These are phyloP conservation scores for Sciurus niger DNA, from an alignment of 2,113 vertebrate species.

Conservation along the genomic window DNA sequence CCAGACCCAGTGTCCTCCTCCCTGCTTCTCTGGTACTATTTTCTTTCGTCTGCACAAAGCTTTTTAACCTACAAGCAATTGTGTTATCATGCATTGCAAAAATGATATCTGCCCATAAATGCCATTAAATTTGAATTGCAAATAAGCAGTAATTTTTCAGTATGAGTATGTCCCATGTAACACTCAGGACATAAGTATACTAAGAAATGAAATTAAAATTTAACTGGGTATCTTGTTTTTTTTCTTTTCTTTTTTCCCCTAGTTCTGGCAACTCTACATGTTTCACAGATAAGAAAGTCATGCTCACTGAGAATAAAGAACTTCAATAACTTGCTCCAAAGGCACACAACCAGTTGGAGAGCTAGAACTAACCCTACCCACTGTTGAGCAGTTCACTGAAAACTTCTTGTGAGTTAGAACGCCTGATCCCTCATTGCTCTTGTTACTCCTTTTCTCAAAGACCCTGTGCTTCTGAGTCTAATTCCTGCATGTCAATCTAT, in stretches of 20 bases:
- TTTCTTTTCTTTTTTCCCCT: not conserved
- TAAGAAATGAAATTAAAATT: conserved; percentile 40
- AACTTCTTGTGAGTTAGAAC: not conserved
- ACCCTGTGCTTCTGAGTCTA: not conserved
- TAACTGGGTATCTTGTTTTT: not conserved
- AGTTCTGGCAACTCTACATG: not conserved
- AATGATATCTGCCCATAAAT: not conserved
- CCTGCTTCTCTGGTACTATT: not conserved
- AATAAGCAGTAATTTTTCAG: not conserved
- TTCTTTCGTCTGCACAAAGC: not conserved
- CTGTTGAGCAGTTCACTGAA: not conserved
- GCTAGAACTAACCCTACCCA: not conserved
- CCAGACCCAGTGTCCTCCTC: not conserved
- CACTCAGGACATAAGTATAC: not conserved
- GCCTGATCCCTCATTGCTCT: not conserved
- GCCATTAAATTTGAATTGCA: not conserved
- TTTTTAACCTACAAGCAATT: not conserved
- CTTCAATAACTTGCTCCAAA: not conserved
- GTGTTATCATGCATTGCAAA: not conserved
- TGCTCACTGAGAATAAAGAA: not conserved
- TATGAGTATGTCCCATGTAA: not conserved
- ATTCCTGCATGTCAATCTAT: accelerated
- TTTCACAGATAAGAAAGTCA: conserved; percentile 11
- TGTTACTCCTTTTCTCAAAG: not conserved
- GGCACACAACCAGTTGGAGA: not conserved